Conservation (phyloP, 2,113 vertebrate species). For the Aphyosemion australe region DNA sequence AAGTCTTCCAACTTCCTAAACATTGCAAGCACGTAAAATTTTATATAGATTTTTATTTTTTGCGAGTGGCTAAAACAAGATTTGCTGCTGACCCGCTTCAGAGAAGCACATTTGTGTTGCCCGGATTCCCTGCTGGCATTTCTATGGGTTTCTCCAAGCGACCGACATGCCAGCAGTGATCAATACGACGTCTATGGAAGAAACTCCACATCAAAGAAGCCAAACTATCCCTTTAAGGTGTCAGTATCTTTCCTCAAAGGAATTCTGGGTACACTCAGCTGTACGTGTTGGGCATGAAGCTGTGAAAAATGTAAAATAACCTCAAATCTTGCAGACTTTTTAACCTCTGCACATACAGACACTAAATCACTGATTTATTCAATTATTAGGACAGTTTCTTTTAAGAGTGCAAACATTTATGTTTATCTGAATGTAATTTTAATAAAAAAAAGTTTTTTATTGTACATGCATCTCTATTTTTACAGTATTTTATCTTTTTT, state of each 20-base stretch:
- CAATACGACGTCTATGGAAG: background rate
- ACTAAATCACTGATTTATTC: too few relatives aligned
- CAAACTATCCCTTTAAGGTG: background rate
- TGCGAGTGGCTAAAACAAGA: background rate
- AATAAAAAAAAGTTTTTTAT: too few relatives aligned
- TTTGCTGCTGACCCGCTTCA: too few relatives aligned
- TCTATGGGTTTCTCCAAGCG: background rate
- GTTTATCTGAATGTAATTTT: too few relatives aligned
- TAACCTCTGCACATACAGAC: too few relatives aligned
- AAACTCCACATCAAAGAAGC: conserved; percentile 4
- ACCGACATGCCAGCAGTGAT: conserved; percentile 3
- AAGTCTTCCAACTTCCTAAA: background rate
- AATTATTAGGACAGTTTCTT: too few relatives aligned
- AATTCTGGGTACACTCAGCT: background rate
- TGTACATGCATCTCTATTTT: too few relatives aligned
- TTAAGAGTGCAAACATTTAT: too few relatives aligned
- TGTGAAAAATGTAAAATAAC: background rate
- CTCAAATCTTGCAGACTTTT: background rate
- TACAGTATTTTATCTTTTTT: too few relatives aligned
- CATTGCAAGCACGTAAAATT: background rate
- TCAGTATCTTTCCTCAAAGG: background rate
- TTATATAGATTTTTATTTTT: background rate
- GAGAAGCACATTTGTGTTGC: background rate
- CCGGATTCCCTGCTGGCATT: background rate
- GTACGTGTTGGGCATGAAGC: background rate